Evolutionary conservation across 2,113 vertebrate species (phyloP).

Genomic region (Sceloporus undulatus): DNA sequence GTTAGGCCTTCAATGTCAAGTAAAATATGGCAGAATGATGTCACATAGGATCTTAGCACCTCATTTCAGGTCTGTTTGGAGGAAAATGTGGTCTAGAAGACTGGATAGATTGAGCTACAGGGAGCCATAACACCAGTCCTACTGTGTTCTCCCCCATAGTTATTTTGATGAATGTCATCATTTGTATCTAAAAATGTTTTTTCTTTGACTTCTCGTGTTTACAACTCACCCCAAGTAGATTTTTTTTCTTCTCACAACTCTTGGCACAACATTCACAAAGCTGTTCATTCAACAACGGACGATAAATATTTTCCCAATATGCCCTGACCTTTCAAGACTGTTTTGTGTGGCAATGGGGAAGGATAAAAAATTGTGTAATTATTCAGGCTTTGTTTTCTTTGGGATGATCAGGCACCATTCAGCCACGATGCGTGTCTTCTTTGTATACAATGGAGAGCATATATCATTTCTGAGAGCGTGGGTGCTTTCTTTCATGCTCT

Average conservation of each 20-base stretch:
- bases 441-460: conserved; percentile 44
- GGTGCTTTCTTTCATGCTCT: conserved; percentile 41
- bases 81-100: not conserved
- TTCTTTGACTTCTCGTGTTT: not conserved
- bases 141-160: not conserved
- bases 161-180: not conserved
- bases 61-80: not conserved
- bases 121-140: not conserved
- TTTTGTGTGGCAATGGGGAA: conserved; percentile 38
- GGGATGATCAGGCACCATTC: conserved; percentile 24
- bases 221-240: not conserved
- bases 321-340: conserved; percentile 13
- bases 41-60: not conserved
- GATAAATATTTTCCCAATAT: not conserved
- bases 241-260: not conserved
- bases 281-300: not conserved
- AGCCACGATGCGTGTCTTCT: conserved; percentile 26
- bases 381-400: conserved; percentile 32
- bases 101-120: not conserved
- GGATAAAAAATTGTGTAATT: conserved; percentile 23
- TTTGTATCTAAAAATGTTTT: not conserved
- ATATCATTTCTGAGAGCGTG: conserved; percentile 39
- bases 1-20: not conserved
- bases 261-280: accelerated
- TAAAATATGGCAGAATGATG: not conserved